Percentiles rank a stretch among this genome's conserved stretches.
These are phyloP conservation scores for Xiphophorus birchmanni DNA, from an alignment of 2,797 vertebrate genomes.

Conservation along the genomic window DNA sequence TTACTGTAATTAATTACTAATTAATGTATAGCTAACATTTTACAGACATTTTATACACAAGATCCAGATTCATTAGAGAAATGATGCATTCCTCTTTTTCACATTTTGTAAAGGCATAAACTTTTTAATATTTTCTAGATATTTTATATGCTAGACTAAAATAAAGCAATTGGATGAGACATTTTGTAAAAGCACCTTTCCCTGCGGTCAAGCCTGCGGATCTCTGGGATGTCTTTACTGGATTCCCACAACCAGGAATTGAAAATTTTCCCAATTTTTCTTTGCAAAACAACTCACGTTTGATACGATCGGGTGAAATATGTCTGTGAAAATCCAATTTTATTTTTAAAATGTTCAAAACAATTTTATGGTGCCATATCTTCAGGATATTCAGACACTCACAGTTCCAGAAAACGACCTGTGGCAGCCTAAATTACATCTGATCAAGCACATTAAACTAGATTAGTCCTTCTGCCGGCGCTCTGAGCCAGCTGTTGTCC, in stretches of 20 bases:
- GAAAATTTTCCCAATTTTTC: neutral
- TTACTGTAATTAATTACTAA: too few relatives aligned
- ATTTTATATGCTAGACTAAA: neutral
- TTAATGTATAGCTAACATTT: neutral
- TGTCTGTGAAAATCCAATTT: neutral
- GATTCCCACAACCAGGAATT: neutral
- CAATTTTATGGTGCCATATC: neutral
- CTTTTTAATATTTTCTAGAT: neutral
- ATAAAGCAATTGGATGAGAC: neutral
- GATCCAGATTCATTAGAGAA: neutral
- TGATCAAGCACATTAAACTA: neutral
- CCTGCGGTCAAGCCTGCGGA: neutral
- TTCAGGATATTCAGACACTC: neutral
- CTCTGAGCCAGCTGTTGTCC: conserved; percentile 27
- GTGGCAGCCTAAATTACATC: neutral
- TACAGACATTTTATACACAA: neutral
- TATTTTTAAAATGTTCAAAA: neutral
- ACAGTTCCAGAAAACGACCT: neutral
- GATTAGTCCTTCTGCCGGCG: conserved; percentile 14
- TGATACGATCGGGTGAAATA: neutral
- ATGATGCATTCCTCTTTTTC: neutral
- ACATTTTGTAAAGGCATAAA: neutral
- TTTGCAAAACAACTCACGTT: neutral
- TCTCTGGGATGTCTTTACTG: neutral
- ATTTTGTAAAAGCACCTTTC: neutral